Conservation (phyloP, 2,888 invertebrate genomes). For the Drosophila falleni region DNA sequence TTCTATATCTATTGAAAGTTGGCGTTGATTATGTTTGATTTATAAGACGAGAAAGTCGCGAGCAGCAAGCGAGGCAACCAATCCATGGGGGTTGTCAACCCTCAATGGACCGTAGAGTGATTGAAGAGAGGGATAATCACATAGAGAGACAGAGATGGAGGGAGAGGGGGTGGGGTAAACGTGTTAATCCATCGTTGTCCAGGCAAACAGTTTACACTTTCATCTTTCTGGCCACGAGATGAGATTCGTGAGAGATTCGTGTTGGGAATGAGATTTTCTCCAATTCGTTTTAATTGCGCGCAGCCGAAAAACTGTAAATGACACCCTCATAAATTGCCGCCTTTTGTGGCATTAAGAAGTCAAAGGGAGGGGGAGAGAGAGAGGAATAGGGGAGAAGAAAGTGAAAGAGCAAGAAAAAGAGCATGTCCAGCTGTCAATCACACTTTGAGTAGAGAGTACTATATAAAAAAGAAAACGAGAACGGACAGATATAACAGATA, state of each 20-base stretch:
- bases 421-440: constrained; percentile 76
- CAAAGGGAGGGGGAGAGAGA: neutral
- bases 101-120: constrained; percentile 8
- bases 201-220: constrained; percentile 44
- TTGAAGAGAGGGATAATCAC: neutral
- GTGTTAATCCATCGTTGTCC: constrained; percentile 57
- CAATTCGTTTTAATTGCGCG: constrained; percentile 65
- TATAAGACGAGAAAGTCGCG: constrained; percentile 70
- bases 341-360: constrained; percentile 37
- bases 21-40: constrained; percentile 80
- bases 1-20: constrained; percentile 58
- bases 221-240: constrained; percentile 29
- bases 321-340: constrained; percentile 73
- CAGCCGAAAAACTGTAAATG: constrained; percentile 55
- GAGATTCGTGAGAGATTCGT: constrained; percentile 1
- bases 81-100: constrained; percentile 48
- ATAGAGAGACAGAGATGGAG: neutral
- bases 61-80: neutral
- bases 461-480: constrained; percentile 76
- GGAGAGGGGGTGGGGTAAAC: neutral
- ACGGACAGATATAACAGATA: too few species aligned
- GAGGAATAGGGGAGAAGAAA: neutral
- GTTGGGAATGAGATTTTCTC: constrained; percentile 24
- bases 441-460: constrained; percentile 49
- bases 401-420: constrained; percentile 8